Base-by-base conservation (phyloP, 2,113 vertebrate species). In the Eudyptes chrysolophus region DNA sequence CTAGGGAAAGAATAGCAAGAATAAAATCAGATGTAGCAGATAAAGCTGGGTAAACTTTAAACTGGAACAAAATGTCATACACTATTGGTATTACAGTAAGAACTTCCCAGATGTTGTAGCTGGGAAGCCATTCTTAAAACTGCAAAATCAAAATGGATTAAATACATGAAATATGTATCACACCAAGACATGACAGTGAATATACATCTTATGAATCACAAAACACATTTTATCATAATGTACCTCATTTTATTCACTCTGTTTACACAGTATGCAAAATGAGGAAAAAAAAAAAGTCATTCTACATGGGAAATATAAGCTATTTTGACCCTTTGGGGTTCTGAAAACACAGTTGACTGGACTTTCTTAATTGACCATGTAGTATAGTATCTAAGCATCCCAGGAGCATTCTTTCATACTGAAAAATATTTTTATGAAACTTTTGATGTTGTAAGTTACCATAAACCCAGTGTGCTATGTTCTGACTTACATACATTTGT, bases 41-140 rank as follows among this genome's bases (percentile, higher is more conserved):
- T 84, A 96, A 93, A 95, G 4, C 54, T 95, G 71, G 14, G 21
- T 84, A 55, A 90, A 84, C 30, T 89, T 94, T 61, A 80, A n/a
- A 80, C 8, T 25, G 38, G 27, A 72, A n/a, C 13, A 94, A 86
- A 91, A 81, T 69, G 6, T 40, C 26, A 32, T 29, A 42, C 1
- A 20, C 9, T 25, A 20, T 11, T 84, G 7, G 6, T 36, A 27
- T 38, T 62, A 52, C 19, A 68, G 34, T 32, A 40, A 70, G 22
- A 80, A 64, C 25, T 60, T 80, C 62, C 34, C 27, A 49, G 36
- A 11, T 79, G 44, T 13, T 70, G 20, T 44, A 93, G 49, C 6
- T 78, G 30, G 24, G 42, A 42, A 85, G 25, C 30, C 9, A 75
- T 78, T 92, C 27, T 42, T 86, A 72, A 29, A 88, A 48, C 24